Conservation (phyloP, 2,113 vertebrate species). For the Spea multiplicata region DNA sequence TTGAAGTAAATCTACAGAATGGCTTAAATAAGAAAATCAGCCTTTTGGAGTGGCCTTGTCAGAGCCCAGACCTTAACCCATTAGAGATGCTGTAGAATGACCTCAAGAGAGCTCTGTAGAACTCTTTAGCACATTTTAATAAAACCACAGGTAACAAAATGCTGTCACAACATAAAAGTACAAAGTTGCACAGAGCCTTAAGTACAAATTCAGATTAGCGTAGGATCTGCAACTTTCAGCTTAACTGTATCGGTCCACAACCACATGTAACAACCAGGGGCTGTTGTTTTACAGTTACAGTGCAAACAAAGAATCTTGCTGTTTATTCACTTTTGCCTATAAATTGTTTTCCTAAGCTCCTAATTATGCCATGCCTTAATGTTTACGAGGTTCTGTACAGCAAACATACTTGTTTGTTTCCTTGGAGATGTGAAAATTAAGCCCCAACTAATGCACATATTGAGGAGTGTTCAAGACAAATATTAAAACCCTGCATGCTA, state of each 20-base stretch:
- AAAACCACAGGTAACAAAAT: not conserved
- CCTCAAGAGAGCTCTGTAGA: no score
- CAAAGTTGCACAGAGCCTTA: not conserved
- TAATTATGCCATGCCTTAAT: constrained; percentile 42
- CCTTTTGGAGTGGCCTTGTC: no score
- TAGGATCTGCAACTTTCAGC: not conserved
- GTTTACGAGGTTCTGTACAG: constrained; percentile 44
- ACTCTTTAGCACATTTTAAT: not conserved
- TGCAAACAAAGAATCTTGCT: constrained; percentile 39
- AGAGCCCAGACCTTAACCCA: no score
- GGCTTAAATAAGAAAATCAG: no score
- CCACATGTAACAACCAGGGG: constrained; percentile 19
- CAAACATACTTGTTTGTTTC: constrained; percentile 44
- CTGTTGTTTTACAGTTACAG: constrained; percentile 39
- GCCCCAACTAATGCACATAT: constrained; percentile 18
- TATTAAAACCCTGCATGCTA: constrained; percentile 6
- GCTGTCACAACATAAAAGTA: not conserved
- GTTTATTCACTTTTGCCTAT: constrained; percentile 42
- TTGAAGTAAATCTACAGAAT: no score
- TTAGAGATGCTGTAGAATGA: no score
- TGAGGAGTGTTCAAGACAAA: constrained; percentile 1
- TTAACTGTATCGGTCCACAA: not conserved
- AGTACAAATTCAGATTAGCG: not conserved
- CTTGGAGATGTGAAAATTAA: constrained; percentile 25
- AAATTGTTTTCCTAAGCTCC: constrained; percentile 42